Percentiles rank a stretch among this genome's conserved stretches.
Evolutionary conservation across 2,113 vertebrate genomes (phyloP).

Genomic region (Silurus meridionalis): DNA sequence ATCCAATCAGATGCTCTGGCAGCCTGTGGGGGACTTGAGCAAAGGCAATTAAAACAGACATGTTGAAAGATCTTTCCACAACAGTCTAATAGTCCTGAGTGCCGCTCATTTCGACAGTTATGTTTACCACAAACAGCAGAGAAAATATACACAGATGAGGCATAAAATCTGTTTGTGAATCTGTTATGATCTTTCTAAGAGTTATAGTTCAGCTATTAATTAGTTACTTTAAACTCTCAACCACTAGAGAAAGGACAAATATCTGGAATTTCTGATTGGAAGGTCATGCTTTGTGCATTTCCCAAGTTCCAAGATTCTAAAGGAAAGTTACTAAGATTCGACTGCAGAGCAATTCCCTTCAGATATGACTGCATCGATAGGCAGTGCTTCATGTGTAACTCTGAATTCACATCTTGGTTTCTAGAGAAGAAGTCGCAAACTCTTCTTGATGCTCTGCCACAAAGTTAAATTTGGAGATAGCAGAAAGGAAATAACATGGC

Average conservation of each 20-base stretch:
- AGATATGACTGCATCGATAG: constrained; percentile 55
- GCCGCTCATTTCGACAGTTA: constrained; percentile 4
- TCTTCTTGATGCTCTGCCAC: constrained; percentile 16
- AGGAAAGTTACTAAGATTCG: neutral
- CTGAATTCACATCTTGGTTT: constrained; percentile 39
- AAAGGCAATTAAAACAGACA: constrained; percentile 37
- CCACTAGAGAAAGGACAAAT: neutral
- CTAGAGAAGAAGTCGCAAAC: neutral
- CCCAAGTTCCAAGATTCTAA: constrained; percentile 57
- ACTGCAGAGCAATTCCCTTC: constrained; percentile 50
- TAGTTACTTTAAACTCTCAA: constrained; percentile 12
- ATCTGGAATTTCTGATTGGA: neutral
- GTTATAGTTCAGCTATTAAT: constrained; percentile 11
- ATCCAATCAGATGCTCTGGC: constrained; percentile 40
- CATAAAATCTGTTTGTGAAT: neutral
- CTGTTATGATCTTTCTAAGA: neutral
- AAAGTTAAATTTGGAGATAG: constrained; percentile 9
- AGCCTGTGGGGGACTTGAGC: constrained; percentile 23
- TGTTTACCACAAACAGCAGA: constrained; percentile 23
- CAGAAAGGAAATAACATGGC: neutral
- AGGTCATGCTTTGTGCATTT: constrained; percentile 55
- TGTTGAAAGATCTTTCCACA: constrained; percentile 19
- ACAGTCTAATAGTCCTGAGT: neutral
- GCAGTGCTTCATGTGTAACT: constrained; percentile 35
- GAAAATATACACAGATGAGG: neutral